Conservation (phyloP, 1,140 invertebrate genomes). For the Apolygus lucorum region DNA sequence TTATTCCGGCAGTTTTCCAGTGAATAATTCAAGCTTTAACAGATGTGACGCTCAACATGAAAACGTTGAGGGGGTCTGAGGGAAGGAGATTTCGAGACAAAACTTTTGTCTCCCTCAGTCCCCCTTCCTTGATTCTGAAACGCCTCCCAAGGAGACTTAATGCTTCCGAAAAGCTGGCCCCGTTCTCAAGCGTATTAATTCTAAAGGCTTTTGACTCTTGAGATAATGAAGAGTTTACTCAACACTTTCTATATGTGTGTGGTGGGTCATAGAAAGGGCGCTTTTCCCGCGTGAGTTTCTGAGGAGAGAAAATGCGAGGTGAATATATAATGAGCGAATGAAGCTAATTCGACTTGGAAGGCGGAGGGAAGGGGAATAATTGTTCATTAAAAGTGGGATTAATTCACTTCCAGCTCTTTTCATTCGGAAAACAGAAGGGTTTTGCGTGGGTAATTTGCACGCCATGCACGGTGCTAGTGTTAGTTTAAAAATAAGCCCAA, state of each 20-base stretch:
- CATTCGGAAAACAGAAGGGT: neutral
- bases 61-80: neutral
- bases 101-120: neutral
- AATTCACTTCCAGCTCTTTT: neutral
- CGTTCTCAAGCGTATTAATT: neutral
- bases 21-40: neutral
- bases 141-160: neutral
- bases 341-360: neutral
- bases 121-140: no score
- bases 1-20: neutral
- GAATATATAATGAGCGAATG: neutral
- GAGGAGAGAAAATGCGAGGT: neutral
- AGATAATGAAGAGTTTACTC: constrained; percentile 1
- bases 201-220: neutral
- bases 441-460: no score
- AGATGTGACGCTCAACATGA: neutral
- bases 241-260: neutral
- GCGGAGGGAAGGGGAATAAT: neutral
- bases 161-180: neutral
- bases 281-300: neutral
- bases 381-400: neutral
- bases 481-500: no score
- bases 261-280: neutral
- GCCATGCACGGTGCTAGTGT: no score
- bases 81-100: neutral